Evolutionary conservation across 2,113 vertebrate species (phyloP).

Genomic region (Cheirogaleus medius): DNA sequence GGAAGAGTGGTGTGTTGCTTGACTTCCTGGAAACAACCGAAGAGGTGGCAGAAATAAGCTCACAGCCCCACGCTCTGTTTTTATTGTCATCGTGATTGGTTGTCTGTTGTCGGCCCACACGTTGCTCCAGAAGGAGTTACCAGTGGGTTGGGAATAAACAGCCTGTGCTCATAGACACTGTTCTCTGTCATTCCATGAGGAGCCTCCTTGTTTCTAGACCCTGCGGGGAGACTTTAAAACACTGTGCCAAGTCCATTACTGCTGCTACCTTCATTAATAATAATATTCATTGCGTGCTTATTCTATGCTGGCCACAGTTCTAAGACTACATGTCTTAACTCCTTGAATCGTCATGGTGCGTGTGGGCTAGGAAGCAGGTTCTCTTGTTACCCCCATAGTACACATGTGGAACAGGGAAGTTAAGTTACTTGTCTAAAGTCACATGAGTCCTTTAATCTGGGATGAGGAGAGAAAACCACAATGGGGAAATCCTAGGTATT

Average conservation of each 20-base stretch:
- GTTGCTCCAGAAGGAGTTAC: constrained; percentile 37
- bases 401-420: background rate
- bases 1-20: background rate
- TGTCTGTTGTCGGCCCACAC: background rate
- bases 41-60: background rate
- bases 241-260: background rate
- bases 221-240: background rate
- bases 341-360: background rate
- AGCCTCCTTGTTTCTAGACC: background rate
- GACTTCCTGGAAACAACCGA: background rate
- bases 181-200: accelerated
- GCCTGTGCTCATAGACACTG: background rate
- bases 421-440: background rate
- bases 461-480: background rate
- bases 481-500: background rate
- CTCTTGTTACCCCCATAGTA: background rate
- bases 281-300: background rate
- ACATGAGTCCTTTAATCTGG: background rate
- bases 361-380: background rate
- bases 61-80: background rate
- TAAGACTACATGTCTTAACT: background rate
- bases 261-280: background rate
- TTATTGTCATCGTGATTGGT: background rate
- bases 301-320: background rate
- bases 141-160: background rate